These are phyloP conservation scores for Trachelipus rathkii DNA, from an alignment of 1,140 invertebrate genomes.

Conservation along the genomic window DNA sequence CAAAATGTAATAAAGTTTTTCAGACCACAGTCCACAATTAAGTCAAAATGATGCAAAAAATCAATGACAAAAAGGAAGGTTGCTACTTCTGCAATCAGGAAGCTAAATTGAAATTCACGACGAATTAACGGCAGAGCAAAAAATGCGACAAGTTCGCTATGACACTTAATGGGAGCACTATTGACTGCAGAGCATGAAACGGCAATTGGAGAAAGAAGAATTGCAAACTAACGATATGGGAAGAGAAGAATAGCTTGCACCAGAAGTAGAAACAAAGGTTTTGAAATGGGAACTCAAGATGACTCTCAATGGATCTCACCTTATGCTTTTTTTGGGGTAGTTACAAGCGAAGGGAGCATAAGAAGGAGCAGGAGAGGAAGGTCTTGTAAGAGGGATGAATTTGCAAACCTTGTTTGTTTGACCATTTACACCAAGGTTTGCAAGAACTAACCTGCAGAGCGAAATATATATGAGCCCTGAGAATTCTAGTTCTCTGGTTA, in stretches of 20 bases:
- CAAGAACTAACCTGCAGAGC: neutral
- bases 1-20: too few relatives aligned
- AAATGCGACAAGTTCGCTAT: neutral
- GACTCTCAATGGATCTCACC: neutral
- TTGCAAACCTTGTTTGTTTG: neutral
- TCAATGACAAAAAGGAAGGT: neutral
- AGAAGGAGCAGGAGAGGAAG: neutral
- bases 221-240: neutral
- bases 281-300: neutral
- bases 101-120: neutral
- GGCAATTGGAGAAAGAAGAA: neutral
- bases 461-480: constrained; percentile 22
- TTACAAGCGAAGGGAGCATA: too few relatives aligned
- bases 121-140: neutral
- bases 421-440: constrained; percentile 21
- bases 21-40: constrained; percentile 2
- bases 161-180: constrained; percentile 9
- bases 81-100: neutral
- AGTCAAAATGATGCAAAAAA: too few relatives aligned
- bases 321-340: neutral
- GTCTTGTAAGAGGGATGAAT: constrained; percentile 4
- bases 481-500: neutral
- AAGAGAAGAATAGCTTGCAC: neutral
- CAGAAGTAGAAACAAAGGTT: neutral
- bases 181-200: neutral